Conservation (phyloP, 2,113 vertebrate genomes). For the Pampusana beccarii region DNA sequence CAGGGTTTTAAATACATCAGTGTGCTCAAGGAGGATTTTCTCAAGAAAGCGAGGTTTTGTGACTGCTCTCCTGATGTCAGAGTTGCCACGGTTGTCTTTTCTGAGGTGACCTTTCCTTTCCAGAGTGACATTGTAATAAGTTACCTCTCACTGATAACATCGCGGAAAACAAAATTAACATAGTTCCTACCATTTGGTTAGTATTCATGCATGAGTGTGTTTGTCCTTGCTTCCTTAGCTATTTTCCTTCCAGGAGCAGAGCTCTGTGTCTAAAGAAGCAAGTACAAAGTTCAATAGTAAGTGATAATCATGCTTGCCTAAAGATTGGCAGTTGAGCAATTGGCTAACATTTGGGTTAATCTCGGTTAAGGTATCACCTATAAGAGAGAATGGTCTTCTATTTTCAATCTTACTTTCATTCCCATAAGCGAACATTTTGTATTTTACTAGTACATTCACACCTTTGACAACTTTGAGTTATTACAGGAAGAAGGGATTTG, state of each 20-base stretch:
- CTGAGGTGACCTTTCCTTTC: slow-evolving; percentile 37
- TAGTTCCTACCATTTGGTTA: not conserved
- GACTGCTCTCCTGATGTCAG: not conserved
- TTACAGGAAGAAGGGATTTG: no score
- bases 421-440: not conserved
- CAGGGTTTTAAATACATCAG: not conserved
- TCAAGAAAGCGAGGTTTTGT: not conserved
- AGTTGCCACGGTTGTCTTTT: not conserved
- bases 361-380: not conserved
- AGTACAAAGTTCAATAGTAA: slow-evolving; percentile 13
- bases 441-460: not conserved
- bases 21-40: not conserved
- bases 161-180: not conserved
- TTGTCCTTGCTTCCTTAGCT: not conserved
- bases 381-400: not conserved
- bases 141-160: not conserved
- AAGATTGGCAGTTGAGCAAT: not conserved
- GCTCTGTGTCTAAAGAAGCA: not conserved
- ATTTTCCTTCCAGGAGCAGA: not conserved
- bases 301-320: not conserved
- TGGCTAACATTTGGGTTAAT: not conserved
- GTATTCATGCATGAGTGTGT: not conserved
- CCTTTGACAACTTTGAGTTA: not conserved
- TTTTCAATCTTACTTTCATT: not conserved
- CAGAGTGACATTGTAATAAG: slow-evolving; percentile 5